Percentiles rank a stretch among this genome's conserved stretches.
Evolutionary conservation across 1,140 invertebrate genomes (phyloP).

Genomic region (Drosophila ohnishii): DNA sequence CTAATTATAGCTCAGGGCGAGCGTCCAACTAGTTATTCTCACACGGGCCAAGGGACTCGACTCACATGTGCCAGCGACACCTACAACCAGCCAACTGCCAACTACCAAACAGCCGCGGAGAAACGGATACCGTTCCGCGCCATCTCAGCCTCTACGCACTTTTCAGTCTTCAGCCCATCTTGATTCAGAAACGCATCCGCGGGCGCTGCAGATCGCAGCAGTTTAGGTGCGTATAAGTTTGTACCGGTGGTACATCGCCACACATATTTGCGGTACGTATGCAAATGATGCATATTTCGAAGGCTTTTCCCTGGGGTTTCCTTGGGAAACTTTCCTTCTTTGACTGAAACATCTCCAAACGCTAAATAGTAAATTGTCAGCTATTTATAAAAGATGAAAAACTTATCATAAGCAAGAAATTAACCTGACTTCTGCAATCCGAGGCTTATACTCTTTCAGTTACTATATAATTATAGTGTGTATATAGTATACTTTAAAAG

Average conservation of each 20-base stretch:
- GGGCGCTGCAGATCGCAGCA: constrained; percentile 36
- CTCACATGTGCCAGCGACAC: constrained; percentile 38
- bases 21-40: constrained; percentile 48
- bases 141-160: constrained; percentile 74
- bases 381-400: no score
- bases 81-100: constrained; percentile 23
- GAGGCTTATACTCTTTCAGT: not conserved
- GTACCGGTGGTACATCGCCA: not conserved
- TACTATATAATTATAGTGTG: not conserved
- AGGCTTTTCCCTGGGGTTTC: not conserved
- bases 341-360: no score
- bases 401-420: not conserved
- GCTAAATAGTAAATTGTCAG: no score
- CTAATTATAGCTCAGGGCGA: constrained; percentile 56
- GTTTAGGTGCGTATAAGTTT: constrained; percentile 30
- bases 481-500: no score
- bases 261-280: constrained; percentile 7
- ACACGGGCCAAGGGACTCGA: constrained; percentile 33
- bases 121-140: constrained; percentile 70
- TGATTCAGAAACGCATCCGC: constrained; percentile 78
- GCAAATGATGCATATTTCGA: constrained; percentile 49
- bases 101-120: constrained; percentile 50
- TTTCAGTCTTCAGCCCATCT: constrained; percentile 57
- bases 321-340: not conserved
- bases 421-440: not conserved